Conservation (phyloP, 2,888 invertebrate genomes). For the Timema podura region DNA sequence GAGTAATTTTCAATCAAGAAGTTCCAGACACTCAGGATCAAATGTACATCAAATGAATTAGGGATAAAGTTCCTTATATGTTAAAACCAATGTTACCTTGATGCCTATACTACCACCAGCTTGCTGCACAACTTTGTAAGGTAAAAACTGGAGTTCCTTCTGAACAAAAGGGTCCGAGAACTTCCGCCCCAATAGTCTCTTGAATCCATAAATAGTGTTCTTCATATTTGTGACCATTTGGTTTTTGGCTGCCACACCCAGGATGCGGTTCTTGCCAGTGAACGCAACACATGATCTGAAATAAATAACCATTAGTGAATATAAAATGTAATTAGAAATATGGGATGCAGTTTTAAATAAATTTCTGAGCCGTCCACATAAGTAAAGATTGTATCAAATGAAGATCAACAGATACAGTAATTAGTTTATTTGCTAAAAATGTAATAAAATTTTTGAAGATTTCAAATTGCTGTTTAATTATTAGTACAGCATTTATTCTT, state of each 20-base stretch:
- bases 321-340: background rate
- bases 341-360: background rate
- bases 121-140: constrained; percentile 72
- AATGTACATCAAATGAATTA: no score
- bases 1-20: no score
- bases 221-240: constrained; percentile 96
- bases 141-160: constrained; percentile 72
- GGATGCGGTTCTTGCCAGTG: constrained; percentile 83
- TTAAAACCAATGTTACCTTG: constrained; percentile 55
- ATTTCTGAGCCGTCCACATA: background rate
- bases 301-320: constrained; percentile 31
- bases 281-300: constrained; percentile 93
- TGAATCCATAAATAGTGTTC: constrained; percentile 93
- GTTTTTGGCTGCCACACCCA: constrained; percentile 96
- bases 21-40: no score
- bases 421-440: no score
- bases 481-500: no score
- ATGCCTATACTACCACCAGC: constrained; percentile 81
- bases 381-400: no score
- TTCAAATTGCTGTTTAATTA: no score
- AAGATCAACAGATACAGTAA: no score
- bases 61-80: background rate
- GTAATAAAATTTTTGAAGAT: no score
- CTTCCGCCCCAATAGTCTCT: constrained; percentile 86
- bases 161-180: constrained; percentile 86